Percentiles rank a stretch among this genome's conserved stretches.
Evolutionary conservation across 1,140 invertebrate species (phyloP).

Genomic region (Drosophila prosaltans): DNA sequence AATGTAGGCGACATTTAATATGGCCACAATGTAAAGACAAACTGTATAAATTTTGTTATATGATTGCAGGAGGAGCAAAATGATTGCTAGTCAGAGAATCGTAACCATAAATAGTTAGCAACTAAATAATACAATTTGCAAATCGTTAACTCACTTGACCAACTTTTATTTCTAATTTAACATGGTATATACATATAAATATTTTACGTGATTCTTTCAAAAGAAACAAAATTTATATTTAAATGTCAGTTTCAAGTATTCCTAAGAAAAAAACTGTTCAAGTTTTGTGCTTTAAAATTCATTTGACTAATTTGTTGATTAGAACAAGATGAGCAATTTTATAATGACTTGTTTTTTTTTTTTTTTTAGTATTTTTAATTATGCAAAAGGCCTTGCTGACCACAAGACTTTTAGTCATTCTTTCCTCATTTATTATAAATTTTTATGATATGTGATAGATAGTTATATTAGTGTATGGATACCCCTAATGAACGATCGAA

Average conservation of each 20-base stretch:
- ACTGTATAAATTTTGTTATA: background rate
- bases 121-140: no score
- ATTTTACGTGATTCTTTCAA: no score
- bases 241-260: no score
- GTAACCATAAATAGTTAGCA: no score
- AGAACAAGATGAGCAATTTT: conserved; percentile 8
- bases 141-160: no score
- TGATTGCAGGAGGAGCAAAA: conserved; percentile 26
- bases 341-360: background rate
- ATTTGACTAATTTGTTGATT: conserved; percentile 14
- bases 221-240: no score
- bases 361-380: conserved; percentile 10
- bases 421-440: background rate
- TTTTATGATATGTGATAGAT: background rate
- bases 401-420: conserved; percentile 1
- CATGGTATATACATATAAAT: no score
- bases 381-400: conserved; percentile 7
- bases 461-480: background rate
- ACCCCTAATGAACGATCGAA: conserved; percentile 3
- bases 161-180: no score
- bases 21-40: conserved; percentile 14
- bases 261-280: no score
- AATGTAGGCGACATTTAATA: conserved; percentile 52
- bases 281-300: no score
- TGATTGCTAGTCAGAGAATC: background rate